A percentile compares a stretch with the other conserved stretches of the same genome.
Evolutionary conservation across 2,113 vertebrate genomes (phyloP).

Genomic region (Eonycteris spelaea): DNA sequence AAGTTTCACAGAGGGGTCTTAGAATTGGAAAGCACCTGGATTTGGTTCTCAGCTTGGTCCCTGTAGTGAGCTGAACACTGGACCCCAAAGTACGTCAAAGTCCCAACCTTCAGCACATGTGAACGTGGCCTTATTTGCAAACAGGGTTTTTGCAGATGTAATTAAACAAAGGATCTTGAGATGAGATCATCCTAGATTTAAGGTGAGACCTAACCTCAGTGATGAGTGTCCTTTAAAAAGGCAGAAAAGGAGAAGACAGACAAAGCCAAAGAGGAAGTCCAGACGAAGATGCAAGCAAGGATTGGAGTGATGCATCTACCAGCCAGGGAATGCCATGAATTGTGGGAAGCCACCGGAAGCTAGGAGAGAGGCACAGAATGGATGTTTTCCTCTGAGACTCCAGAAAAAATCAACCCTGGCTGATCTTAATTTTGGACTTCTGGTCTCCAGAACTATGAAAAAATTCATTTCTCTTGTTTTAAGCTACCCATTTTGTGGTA

Average conservation of each 20-base stretch:
- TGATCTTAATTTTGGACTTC: background rate
- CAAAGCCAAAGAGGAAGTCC: background rate
- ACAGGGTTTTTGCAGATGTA: background rate
- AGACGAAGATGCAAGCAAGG: background rate
- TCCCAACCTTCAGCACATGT: background rate
- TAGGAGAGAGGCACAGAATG: background rate
- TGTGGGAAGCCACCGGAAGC: background rate
- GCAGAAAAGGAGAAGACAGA: conserved; percentile 23
- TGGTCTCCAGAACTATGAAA: background rate
- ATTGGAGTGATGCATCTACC: background rate
- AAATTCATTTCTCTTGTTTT: background rate
- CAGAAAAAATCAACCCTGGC: background rate
- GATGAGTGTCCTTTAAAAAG: background rate
- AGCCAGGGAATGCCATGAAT: background rate
- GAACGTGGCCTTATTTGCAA: background rate
- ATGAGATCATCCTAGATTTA: background rate
- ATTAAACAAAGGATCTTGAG: background rate
- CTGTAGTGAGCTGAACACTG: background rate
- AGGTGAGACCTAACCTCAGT: background rate
- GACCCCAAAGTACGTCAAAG: background rate
- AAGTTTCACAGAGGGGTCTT: background rate
- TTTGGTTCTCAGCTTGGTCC: background rate
- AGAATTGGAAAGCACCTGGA: background rate
- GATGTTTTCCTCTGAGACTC: background rate
- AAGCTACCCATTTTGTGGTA: background rate